Percentiles rank a stretch among this genome's conserved stretches.
Evolutionary conservation across 1,140 invertebrate species (phyloP).

Genomic region (Saccostrea cuccullata): DNA sequence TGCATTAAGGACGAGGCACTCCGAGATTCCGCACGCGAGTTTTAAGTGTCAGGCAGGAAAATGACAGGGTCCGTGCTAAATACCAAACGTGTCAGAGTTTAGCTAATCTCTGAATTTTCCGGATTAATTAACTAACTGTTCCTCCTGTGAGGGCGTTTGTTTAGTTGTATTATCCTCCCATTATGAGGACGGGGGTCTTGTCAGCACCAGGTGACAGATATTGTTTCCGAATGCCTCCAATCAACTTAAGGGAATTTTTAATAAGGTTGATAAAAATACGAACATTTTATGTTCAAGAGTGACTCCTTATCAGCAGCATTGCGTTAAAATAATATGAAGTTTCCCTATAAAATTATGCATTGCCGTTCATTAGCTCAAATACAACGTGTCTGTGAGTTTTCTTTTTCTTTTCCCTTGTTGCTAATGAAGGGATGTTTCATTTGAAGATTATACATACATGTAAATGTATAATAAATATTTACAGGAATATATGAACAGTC

Average conservation of each 20-base stretch:
- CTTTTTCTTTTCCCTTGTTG: neutral
- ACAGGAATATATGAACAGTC: no score
- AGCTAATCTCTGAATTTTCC: neutral
- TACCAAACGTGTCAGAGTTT: neutral
- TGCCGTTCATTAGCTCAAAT: neutral
- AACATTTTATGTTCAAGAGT: neutral
- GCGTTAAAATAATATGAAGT: neutral
- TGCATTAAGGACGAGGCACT: conserved; percentile 3
- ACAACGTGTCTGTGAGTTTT: neutral
- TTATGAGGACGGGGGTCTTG: neutral
- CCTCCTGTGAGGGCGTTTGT: neutral
- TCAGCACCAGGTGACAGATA: conserved; percentile 7
- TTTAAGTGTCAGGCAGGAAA: conserved; percentile 7
- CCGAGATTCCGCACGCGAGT: conserved; percentile 30
- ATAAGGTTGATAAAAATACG: neutral
- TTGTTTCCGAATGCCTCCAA: neutral
- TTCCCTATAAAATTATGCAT: neutral
- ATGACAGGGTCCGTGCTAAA: conserved; percentile 25
- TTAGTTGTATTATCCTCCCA: neutral
- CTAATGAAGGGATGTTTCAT: neutral
- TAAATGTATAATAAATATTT: no score
- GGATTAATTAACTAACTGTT: conserved; percentile 16
- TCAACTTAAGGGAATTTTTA: neutral
- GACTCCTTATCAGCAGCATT: neutral
- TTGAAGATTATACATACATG: no score